These are phyloP conservation scores for Dreissena polymorpha DNA, from an alignment of 1,140 invertebrate genomes.

Conservation along the genomic window DNA sequence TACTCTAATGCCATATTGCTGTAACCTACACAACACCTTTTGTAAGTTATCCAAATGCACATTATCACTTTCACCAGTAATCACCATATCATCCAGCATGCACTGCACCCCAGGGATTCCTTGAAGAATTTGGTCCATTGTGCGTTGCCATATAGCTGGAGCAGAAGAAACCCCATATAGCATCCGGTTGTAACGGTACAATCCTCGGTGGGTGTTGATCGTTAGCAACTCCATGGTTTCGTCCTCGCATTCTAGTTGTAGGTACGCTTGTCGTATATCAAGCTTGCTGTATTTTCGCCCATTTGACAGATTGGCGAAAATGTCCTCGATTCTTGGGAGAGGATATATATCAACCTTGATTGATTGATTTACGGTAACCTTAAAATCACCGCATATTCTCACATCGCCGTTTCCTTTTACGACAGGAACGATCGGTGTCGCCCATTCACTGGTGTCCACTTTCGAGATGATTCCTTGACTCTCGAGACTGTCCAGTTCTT, in stretches of 20 bases:
- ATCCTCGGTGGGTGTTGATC: constrained; percentile 67
- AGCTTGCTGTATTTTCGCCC: constrained; percentile 69
- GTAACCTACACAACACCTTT: constrained; percentile 37
- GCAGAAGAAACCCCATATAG: constrained; percentile 74
- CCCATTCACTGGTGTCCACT: constrained; percentile 71
- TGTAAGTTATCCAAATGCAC: constrained; percentile 54
- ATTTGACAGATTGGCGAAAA: constrained; percentile 66
- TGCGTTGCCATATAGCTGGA: constrained; percentile 80
- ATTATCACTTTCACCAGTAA: constrained; percentile 42
- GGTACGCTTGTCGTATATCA: constrained; percentile 66
- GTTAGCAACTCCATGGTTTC: constrained; percentile 58
- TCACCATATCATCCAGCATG: constrained; percentile 59
- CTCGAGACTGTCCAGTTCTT: constrained; percentile 75
- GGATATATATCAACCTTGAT: constrained; percentile 65
- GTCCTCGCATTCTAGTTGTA: constrained; percentile 64
- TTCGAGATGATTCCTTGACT: constrained; percentile 73
- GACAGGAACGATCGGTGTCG: constrained; percentile 53
- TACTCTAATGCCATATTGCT: constrained; percentile 4
- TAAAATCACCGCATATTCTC: constrained; percentile 66
- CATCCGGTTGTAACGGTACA: constrained; percentile 36
- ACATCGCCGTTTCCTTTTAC: constrained; percentile 43
- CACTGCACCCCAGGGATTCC: constrained; percentile 33
- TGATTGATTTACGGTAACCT: constrained; percentile 75
- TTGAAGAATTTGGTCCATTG: constrained; percentile 78
- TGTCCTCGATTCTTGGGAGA: constrained; percentile 68